Base-by-base conservation (phyloP, 2,888 invertebrate genomes). In the Drosophila rellima region DNA sequence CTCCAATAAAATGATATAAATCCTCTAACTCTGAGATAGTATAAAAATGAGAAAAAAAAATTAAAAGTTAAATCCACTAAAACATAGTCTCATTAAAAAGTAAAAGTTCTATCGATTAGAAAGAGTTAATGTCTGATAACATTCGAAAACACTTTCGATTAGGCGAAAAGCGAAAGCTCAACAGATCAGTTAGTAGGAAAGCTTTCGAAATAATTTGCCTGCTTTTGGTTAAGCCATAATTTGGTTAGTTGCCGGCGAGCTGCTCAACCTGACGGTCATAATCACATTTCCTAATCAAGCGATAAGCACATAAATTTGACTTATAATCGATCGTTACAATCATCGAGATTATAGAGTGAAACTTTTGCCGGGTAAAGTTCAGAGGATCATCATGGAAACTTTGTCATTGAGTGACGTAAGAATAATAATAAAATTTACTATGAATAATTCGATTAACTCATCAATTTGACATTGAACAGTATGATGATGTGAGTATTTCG, bases 401-500 rank as follows among this genome's bases (percentile, higher is more conserved):
- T 37, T 62, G 37, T 62, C 55, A 47, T 26, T 62, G 31, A 55
- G 10, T n/a, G 48, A 64, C 8, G 74, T 74, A 17, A 64, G 77
- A 23, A 23, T 64, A 40, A 18, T 4, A 6, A 6, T n/a, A n/a
- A n/a, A n/a, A n/a, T n/a, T 23, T 6, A 23, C 0, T 1, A 3
- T 20, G 0, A 10, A 7, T 5, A 1, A 15, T 5, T 11, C 2
- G 4, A 33, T 20, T 10, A 50, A 5, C 2, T 37, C 1, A 8
- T n/a, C 11, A 17, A 10, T 2, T 48, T 71, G 1, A 1, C 7
- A 7, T 8, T 33, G 1, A 1, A 15, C 63, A 94, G 72, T 92
- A 90, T 2, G 94, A 94, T 89, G 95, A 95, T 92, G 92, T 96
- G 31, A 91, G 93, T 79, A 95, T 96, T 39, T 94, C 94, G 51